Evolutionary conservation across 1,140 invertebrate species (phyloP), one percentile per base, ranked within the genome.

Genomic region (Atta cephalotes): DNA sequence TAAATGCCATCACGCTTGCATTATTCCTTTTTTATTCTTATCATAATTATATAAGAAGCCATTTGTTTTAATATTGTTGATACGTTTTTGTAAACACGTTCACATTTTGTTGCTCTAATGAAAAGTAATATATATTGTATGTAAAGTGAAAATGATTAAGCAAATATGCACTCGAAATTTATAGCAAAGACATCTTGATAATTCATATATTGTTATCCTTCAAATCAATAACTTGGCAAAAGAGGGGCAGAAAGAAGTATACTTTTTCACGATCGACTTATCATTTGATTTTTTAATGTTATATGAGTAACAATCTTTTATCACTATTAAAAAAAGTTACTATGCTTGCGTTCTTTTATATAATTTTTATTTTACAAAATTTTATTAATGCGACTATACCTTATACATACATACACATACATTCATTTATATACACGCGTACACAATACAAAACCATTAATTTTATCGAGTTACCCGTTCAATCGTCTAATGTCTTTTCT

Each of bases 1-100:
- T 95, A 95, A 95, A 95, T 94, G 95, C 94, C 95, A 95, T 95
- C 93, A 95, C 93, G 95, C 95, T 95, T 95, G 94, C 94, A 94
- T 92, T 91, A 92, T 86, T 77, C 87, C 85, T 82, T 90, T 85
- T 76, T 92, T 79, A 91, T 92, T 78, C 92, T 91, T 90, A 86
- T 76, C 77, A 35, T 35, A 90, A 78, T 31, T 53, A 45, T 60
- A 49, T 79, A 79, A 60, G 18, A 77, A 39, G 35, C 21, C 4
- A 3, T 71, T 35, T 84, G 74, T 74, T 70, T 70, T n/a, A 53
- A 74, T 76, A 39, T 16, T 62, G 31, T 51, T 16, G 28, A 70
- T 21, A 78, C 21, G 25, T 18, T 49, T 35, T 25, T 63, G 25
- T 16, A 86, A 31, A 63, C 16, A 58, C 39, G 45, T 65, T 82